These are phyloP conservation scores for Mustela nigripes DNA, from an alignment of 2,113 vertebrate species.

Conservation along the genomic window DNA sequence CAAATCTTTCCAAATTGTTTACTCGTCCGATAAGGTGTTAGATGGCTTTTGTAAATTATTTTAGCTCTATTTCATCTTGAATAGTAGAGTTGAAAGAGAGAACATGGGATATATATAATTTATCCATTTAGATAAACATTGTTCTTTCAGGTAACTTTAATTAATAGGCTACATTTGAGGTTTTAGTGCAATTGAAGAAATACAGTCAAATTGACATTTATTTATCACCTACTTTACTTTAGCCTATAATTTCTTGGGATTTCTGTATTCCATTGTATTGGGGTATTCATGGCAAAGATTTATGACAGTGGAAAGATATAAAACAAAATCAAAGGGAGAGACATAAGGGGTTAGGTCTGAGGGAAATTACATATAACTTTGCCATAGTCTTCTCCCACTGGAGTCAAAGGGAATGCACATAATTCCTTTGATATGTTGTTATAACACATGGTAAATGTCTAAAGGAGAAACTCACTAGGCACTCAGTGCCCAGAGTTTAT, in stretches of 20 bases:
- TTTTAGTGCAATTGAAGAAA: neutral
- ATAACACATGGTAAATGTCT: neutral
- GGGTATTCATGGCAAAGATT: neutral
- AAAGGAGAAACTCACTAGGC: neutral
- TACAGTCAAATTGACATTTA: neutral
- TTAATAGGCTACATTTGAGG: neutral
- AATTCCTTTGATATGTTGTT: neutral
- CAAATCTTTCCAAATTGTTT: neutral
- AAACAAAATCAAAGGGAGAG: slow-evolving; percentile 7
- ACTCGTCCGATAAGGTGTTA: neutral
- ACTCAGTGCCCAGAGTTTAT: neutral
- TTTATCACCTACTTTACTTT: neutral
- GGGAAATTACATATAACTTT: neutral
- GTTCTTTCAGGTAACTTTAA: slow-evolving; percentile 1
- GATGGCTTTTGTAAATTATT: neutral
- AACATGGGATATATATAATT: neutral
- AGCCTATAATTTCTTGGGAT: neutral
- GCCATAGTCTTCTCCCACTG: neutral
- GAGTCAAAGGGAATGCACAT: neutral
- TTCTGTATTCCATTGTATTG: neutral
- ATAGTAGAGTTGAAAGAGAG: neutral
- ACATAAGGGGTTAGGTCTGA: neutral
- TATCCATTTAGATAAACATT: neutral
- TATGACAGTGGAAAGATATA: neutral
- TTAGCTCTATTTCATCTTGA: slow-evolving; percentile 36